Percentiles rank a stretch among this genome's conserved stretches.
phyloP scores from a whole-genome alignment of 2,888 invertebrate genomes.

The Tipula vernalis region DNA sequence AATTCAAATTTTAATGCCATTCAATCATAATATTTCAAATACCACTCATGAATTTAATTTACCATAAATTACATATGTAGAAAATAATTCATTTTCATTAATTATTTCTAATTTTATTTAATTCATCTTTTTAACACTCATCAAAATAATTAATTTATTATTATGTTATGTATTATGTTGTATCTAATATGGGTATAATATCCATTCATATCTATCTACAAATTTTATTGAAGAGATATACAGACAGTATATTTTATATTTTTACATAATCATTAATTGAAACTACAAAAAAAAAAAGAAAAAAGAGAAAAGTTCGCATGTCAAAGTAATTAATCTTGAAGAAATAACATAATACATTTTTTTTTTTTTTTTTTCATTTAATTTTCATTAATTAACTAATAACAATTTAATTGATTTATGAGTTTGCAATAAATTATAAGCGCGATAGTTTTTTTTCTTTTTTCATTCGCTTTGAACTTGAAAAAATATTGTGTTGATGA shows the following conservation, averaged over 20 bases:
- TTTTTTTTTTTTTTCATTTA: not conserved
- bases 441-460: not conserved
- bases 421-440: not conserved
- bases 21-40: not conserved
- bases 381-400: slow-evolving; percentile 4
- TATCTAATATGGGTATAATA: not conserved
- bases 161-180: not conserved
- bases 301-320: not conserved
- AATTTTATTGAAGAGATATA: not conserved
- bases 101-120: slow-evolving; percentile 4
- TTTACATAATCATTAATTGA: not conserved
- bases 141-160: slow-evolving; percentile 4
- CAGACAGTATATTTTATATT: not conserved
- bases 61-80: not conserved
- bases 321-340: not conserved
- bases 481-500: not conserved
- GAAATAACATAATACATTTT: not conserved
- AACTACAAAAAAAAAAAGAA: not conserved
- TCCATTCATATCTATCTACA: not conserved
- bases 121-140: slow-evolving; percentile 4
- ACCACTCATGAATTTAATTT: not conserved
- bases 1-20: not conserved
- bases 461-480: not conserved
- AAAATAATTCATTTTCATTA: not conserved
- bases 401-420: slow-evolving; percentile 4